Conservation (phyloP, 2,888 invertebrate species). For the Callinectes sapidus region DNA sequence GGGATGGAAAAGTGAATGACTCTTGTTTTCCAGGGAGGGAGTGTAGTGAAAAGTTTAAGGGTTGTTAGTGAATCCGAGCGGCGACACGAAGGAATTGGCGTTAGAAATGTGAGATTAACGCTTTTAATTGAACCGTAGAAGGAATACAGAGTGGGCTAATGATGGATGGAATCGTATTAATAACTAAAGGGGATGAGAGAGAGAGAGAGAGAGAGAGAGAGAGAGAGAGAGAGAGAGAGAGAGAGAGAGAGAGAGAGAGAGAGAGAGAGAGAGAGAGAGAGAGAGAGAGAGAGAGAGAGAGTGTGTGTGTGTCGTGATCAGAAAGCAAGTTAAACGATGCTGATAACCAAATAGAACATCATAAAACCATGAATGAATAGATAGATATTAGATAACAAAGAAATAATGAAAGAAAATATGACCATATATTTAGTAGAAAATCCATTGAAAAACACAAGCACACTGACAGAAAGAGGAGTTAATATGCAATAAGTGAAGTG, state of each 20-base stretch:
- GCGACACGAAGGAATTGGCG: background rate
- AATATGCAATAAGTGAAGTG: too few species aligned
- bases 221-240: slow-evolving; percentile 25
- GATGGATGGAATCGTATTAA: background rate
- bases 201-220: slow-evolving; percentile 25
- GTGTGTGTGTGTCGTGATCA: background rate
- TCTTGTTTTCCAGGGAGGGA: background rate
- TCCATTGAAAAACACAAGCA: too few species aligned
- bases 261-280: slow-evolving; percentile 10
- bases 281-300: slow-evolving; percentile 25
- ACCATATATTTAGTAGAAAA: background rate
- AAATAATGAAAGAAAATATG: background rate
- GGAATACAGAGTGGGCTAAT: background rate
- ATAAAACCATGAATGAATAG: background rate
- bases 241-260: slow-evolving; percentile 25
- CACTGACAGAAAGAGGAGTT: too few species aligned
- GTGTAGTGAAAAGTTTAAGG: background rate
- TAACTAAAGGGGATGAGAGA: background rate
- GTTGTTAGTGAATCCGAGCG: background rate
- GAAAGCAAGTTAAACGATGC: background rate
- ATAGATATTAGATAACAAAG: background rate
- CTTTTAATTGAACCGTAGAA: background rate
- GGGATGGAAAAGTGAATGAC: background rate
- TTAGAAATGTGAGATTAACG: background rate
- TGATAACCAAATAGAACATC: background rate